Percentiles rank a stretch among this genome's conserved stretches.
Evolutionary conservation across 2,888 invertebrate genomes (phyloP).

Genomic region (Luperina nickerlii): DNA sequence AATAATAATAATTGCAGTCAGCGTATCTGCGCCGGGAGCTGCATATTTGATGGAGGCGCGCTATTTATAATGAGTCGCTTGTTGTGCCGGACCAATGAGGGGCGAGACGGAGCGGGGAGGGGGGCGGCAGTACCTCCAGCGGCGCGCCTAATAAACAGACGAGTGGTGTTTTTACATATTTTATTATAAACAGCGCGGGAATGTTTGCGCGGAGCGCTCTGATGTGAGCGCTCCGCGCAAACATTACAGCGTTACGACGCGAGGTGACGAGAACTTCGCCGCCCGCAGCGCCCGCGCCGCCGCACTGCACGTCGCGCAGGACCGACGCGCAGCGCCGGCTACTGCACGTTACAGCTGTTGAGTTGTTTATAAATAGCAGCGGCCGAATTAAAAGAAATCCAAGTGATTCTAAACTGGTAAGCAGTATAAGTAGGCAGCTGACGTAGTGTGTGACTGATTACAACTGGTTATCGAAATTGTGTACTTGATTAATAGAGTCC

Average conservation of each 20-base stretch:
- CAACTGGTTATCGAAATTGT: neutral
- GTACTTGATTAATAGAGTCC: neutral
- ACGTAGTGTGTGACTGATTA: neutral
- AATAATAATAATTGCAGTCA: conserved; percentile 2
- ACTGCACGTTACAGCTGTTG: neutral
- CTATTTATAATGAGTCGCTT: conserved; percentile 51
- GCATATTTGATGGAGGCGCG: conserved; percentile 40
- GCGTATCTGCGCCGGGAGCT: neutral
- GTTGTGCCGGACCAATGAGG: conserved; percentile 1
- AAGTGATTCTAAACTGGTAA: neutral
- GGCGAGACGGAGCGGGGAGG: neutral
- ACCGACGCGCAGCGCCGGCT: neutral
- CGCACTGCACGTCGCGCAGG: neutral
- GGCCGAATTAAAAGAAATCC: neutral
- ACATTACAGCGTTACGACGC: conserved; percentile 9
- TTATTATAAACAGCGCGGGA: conserved; percentile 59
- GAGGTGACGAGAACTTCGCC: conserved; percentile 22
- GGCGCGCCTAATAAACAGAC: conserved; percentile 46
- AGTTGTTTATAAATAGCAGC: neutral
- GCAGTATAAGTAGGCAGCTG: neutral
- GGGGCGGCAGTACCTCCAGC: neutral
- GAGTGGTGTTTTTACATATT: conserved; percentile 57
- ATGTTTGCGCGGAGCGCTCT: conserved; percentile 32
- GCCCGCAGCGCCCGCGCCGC: neutral
- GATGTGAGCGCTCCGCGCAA: conserved; percentile 5